Conservation (phyloP, 2,888 invertebrate genomes). For the Chalcis sispes region DNA sequence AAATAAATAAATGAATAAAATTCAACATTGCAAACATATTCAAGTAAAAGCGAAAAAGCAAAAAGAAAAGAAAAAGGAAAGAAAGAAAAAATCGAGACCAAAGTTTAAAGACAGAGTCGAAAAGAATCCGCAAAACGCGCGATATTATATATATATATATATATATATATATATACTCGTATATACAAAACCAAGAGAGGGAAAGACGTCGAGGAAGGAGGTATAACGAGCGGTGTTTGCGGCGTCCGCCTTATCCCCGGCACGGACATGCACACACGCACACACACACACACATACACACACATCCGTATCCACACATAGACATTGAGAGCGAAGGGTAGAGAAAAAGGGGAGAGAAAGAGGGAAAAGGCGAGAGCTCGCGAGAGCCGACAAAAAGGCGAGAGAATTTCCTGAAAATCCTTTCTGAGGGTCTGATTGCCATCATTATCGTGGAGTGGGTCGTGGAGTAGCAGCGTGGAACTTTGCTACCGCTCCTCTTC, state of each 20-base stretch:
- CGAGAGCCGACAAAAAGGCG: constrained; percentile 74
- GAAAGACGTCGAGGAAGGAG: constrained; percentile 58
- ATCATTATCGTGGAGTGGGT: constrained; percentile 76
- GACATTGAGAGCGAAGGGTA: not conserved
- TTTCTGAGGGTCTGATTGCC: constrained; percentile 76
- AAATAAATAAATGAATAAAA: not conserved
- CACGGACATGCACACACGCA: constrained; percentile 32
- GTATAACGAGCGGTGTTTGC: constrained; percentile 74
- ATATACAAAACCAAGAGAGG: not conserved
- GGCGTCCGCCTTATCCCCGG: constrained; percentile 73
- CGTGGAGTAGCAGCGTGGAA: constrained; percentile 52
- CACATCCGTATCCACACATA: not conserved
- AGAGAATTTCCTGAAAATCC: constrained; percentile 76
- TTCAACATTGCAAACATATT: constrained; percentile 1
- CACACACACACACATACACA: constrained; percentile 1
- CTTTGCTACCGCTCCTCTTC: not conserved
- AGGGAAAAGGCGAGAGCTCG: constrained; percentile 72
- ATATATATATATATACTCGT: constrained; percentile 2
- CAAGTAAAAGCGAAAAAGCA: constrained; percentile 3
- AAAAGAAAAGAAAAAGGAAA: not conserved
- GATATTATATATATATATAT: too few relatives aligned
- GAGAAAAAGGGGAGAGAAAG: not conserved
- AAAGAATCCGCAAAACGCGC: too few relatives aligned
- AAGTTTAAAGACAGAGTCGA: too few relatives aligned
- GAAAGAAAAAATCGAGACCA: too few relatives aligned